These are phyloP conservation scores for Trachurus trachurus DNA, from an alignment of 2,797 vertebrate genomes.

Conservation along the genomic window DNA sequence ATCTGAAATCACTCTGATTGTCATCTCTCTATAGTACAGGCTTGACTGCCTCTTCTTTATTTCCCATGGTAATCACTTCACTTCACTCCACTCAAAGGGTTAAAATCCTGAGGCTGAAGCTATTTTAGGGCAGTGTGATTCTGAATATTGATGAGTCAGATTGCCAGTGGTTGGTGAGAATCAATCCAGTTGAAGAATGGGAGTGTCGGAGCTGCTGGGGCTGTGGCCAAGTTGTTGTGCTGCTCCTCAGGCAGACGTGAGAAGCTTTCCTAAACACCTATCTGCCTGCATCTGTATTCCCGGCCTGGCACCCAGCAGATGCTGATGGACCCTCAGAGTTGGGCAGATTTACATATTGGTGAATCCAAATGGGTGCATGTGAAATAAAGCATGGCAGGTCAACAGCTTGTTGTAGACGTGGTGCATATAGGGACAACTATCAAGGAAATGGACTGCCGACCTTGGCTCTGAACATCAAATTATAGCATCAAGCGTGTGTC, in stretches of 20 bases:
- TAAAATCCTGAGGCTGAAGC: constrained; percentile 60
- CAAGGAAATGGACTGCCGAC: constrained; percentile 29
- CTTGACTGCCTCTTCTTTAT: not conserved
- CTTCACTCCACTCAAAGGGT: constrained; percentile 37
- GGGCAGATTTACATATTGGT: constrained; percentile 67
- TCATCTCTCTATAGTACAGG: not conserved
- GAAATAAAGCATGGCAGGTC: constrained; percentile 70
- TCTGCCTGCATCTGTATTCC: constrained; percentile 73
- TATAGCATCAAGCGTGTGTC: constrained; percentile 25
- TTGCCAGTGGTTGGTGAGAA: constrained; percentile 73
- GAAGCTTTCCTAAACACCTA: constrained; percentile 60
- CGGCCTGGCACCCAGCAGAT: constrained; percentile 62
- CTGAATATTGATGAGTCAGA: constrained; percentile 81
- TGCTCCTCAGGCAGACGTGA: constrained; percentile 73
- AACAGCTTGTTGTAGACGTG: constrained; percentile 65
- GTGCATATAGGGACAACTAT: constrained; percentile 46
- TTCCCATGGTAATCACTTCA: constrained; percentile 31
- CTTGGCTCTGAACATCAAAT: constrained; percentile 24
- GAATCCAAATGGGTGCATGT: constrained; percentile 69
- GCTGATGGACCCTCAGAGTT: constrained; percentile 64
- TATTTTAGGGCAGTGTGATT: constrained; percentile 68
- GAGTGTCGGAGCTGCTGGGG: constrained; percentile 66
- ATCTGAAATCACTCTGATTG: not conserved
- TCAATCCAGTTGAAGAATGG: constrained; percentile 81
- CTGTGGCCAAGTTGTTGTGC: constrained; percentile 72